A percentile compares a stretch with the other conserved stretches of the same genome.
These are phyloP conservation scores for Poecile atricapillus DNA, from an alignment of 2,113 vertebrate genomes.

Conservation along the genomic window DNA sequence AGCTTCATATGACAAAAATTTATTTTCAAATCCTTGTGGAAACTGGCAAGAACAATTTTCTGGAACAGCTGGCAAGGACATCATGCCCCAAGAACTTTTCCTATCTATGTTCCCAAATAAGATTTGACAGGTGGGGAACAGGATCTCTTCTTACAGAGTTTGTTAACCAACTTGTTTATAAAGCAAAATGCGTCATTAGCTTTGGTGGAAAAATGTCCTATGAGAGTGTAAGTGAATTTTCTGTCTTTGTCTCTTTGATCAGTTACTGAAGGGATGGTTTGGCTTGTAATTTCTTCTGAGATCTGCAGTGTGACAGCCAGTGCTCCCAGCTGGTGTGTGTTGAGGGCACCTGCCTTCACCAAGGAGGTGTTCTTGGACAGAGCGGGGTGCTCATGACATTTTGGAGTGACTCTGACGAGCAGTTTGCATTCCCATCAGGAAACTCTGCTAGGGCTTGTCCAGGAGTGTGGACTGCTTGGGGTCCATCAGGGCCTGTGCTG, in stretches of 20 bases:
- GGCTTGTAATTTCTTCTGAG: neutral
- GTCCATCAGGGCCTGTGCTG: neutral
- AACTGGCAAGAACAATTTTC: neutral
- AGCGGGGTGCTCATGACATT: neutral
- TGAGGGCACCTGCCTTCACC: neutral
- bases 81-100: neutral
- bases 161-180: neutral
- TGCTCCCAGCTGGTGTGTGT: neutral
- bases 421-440: neutral
- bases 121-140: neutral
- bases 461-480: neutral
- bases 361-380: neutral
- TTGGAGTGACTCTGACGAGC: neutral
- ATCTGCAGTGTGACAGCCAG: neutral
- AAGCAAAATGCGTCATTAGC: neutral
- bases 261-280: neutral
- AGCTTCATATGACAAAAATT: neutral
- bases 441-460: neutral
- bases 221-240: neutral
- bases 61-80: neutral
- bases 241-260: neutral
- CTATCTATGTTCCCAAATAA: neutral
- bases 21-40: neutral
- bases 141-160: neutral
- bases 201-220: neutral